These are phyloP conservation scores for Copsychus sechellarum DNA, from an alignment of 2,113 vertebrate species.

Conservation along the genomic window DNA sequence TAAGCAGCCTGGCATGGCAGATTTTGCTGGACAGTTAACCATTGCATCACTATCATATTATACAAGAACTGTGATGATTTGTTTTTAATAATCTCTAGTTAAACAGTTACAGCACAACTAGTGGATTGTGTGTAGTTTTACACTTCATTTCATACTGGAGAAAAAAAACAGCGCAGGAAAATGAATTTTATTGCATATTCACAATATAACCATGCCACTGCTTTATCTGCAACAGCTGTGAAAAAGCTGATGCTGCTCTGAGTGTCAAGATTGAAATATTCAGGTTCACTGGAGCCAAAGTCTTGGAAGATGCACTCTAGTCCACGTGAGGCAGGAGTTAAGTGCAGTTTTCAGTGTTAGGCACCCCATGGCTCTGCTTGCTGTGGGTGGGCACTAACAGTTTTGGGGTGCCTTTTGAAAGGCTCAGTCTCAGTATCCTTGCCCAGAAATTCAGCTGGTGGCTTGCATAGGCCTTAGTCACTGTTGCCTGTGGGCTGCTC, in stretches of 20 bases:
- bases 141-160: not conserved
- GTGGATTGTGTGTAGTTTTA: not conserved
- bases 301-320: not conserved
- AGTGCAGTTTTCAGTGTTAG: not conserved
- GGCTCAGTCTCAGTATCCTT: not conserved
- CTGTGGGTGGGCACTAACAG: not conserved
- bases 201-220: not conserved
- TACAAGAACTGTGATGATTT: not conserved
- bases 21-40: slow-evolving; percentile 7
- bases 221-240: not conserved
- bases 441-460: not conserved
- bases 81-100: not conserved
- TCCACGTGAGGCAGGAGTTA: not conserved
- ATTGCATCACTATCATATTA: not conserved
- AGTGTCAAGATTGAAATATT: not conserved
- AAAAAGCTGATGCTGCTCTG: not conserved
- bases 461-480: rapidly evolving
- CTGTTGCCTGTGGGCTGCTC: not conserved
- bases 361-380: not conserved
- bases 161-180: not conserved
- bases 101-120: not conserved
- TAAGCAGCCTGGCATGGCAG: not conserved
- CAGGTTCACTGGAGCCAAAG: not conserved
- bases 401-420: not conserved
- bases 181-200: not conserved